phyloP scores from a whole-genome alignment of 1,140 invertebrate species.

The Octopus bimaculoides region DNA sequence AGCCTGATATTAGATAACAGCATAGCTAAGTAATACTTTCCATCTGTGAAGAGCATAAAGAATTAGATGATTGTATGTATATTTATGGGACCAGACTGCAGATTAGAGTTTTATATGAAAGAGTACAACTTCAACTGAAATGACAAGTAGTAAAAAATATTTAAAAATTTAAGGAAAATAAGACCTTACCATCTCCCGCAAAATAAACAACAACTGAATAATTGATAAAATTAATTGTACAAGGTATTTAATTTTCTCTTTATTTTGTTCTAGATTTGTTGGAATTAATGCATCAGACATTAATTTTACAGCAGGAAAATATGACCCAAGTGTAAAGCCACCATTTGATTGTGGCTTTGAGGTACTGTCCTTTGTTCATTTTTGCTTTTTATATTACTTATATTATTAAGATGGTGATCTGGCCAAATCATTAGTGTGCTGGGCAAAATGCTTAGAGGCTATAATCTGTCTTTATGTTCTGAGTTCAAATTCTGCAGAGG shows the following conservation, averaged over 20 bases:
- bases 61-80: neutral
- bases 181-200: neutral
- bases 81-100: neutral
- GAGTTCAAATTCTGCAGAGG: too few relatives aligned
- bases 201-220: neutral
- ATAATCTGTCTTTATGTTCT: too few relatives aligned
- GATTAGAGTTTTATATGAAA: neutral
- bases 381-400: too few relatives aligned
- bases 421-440: too few relatives aligned
- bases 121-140: neutral
- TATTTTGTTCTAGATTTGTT: conserved; percentile 40
- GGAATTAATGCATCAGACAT: conserved; percentile 54
- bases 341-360: conserved; percentile 52
- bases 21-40: too few relatives aligned
- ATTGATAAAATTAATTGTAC: neutral
- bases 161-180: neutral
- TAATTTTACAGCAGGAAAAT: conserved; percentile 47
- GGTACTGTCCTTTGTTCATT: conserved; percentile 22
- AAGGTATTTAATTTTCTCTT: neutral
- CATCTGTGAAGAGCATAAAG: too few relatives aligned
- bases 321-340: conserved; percentile 36
- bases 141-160: neutral
- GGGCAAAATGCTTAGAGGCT: too few relatives aligned
- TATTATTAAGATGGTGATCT: too few relatives aligned
- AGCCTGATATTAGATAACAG: too few relatives aligned